phyloP scores from a whole-genome alignment of 1,140 invertebrate species.

The Danaus melanippus region DNA sequence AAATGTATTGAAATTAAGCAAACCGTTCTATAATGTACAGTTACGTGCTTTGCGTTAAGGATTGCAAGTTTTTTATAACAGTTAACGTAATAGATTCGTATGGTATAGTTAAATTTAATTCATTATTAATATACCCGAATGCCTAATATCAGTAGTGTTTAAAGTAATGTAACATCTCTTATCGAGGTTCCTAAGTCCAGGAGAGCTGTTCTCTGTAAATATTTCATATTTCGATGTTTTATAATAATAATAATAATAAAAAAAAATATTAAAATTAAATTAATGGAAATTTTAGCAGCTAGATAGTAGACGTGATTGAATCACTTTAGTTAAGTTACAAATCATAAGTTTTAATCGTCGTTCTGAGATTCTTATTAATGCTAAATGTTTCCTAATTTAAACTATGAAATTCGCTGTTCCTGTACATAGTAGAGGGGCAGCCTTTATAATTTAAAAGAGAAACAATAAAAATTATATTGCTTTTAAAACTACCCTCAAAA shows the following conservation, averaged over 20 bases:
- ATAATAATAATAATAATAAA: conserved; percentile 2
- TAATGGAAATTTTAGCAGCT: conserved; percentile 22
- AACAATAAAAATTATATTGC: no score
- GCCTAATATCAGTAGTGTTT: not conserved
- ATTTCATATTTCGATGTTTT: conserved; percentile 16
- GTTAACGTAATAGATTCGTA: not conserved
- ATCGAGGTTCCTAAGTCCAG: conserved; percentile 8
- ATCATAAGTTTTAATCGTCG: conserved; percentile 8
- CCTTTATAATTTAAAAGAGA: conserved; percentile 7
- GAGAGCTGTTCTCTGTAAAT: conserved; percentile 12
- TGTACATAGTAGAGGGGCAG: conserved; percentile 16
- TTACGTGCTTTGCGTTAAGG: no score
- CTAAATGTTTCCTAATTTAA: conserved; percentile 4
- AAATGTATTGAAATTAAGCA: no score
- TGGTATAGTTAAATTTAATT: no score
- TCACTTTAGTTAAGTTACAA: conserved; percentile 17
- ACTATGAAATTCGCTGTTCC: conserved; percentile 7
- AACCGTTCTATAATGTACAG: no score
- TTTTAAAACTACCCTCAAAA: no score
- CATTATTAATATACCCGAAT: no score
- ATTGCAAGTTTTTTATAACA: no score
- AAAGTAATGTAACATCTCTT: conserved; percentile 3
- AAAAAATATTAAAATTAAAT: conserved; percentile 4
- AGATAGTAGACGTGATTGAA: conserved; percentile 27
- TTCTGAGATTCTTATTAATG: conserved; percentile 11